phyloP scores from a whole-genome alignment of 2,113 vertebrate species.

The Podarcis muralis region DNA sequence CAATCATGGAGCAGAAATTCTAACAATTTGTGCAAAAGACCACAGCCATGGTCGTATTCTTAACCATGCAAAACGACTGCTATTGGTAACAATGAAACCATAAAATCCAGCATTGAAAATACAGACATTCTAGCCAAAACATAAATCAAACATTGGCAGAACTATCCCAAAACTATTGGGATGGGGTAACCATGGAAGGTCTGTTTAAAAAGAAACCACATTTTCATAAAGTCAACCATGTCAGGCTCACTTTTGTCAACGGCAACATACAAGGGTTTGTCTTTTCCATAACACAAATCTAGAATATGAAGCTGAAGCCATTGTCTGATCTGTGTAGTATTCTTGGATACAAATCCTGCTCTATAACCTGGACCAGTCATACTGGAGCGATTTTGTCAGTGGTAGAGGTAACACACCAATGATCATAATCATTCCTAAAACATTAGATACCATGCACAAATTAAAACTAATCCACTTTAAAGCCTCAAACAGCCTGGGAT shows the following conservation, averaged over 20 bases:
- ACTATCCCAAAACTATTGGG: neutral
- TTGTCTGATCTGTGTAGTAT: neutral
- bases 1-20: no score
- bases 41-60: neutral
- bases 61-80: neutral
- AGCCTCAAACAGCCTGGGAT: no score
- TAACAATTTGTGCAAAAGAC: no score
- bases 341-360: no score
- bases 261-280: neutral
- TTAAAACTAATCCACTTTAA: no score
- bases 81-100: neutral
- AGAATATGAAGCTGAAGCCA: neutral
- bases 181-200: neutral
- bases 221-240: neutral
- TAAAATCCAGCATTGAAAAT: neutral
- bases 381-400: neutral
- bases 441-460: no score
- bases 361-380: no score
- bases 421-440: no score
- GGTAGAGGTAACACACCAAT: neutral
- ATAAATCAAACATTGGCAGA: no score
- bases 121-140: neutral
- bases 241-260: neutral
- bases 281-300: neutral
- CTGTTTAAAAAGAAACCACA: neutral